These are phyloP conservation scores for Amblyopsis hoosieri DNA, from an alignment of 2,797 vertebrate species.

Conservation along the genomic window DNA sequence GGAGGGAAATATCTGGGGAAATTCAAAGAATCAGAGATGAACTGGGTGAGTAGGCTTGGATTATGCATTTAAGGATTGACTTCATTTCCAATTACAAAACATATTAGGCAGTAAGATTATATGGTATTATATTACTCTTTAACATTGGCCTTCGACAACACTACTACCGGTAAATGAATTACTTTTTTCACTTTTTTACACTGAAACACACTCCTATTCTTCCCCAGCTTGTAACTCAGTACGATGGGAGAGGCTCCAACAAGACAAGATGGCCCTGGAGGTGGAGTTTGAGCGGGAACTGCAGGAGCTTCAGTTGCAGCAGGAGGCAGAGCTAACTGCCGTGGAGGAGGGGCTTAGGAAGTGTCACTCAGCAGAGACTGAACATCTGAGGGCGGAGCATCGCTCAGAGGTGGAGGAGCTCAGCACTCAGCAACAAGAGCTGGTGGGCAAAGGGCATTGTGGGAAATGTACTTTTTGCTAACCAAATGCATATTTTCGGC, in stretches of 20 bases:
- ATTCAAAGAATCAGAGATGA: constrained; percentile 89
- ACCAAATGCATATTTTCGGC: too few relatives aligned
- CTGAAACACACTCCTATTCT: constrained; percentile 7
- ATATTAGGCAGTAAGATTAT: too few relatives aligned
- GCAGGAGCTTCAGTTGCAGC: constrained; percentile 82
- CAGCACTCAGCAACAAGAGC: constrained; percentile 85
- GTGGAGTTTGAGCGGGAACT: constrained; percentile 83
- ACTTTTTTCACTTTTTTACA: neutral
- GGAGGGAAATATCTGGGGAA: constrained; percentile 84
- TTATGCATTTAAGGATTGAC: neutral
- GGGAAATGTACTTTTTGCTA: constrained; percentile 6
- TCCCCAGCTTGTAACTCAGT: constrained; percentile 77
- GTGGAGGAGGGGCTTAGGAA: constrained; percentile 85
- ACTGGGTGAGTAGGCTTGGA: constrained; percentile 85
- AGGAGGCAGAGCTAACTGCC: constrained; percentile 83
- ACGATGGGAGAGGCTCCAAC: constrained; percentile 83
- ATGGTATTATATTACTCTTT: too few relatives aligned
- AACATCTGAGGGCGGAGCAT: constrained; percentile 84
- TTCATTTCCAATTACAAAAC: neutral
- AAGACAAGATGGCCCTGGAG: constrained; percentile 88
- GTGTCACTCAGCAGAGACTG: constrained; percentile 77
- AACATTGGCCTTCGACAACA: too few relatives aligned
- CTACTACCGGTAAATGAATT: too few relatives aligned
- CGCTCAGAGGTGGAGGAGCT: constrained; percentile 82
- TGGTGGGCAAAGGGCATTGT: constrained; percentile 74